Percentiles rank a stretch among this genome's conserved stretches.
Conservation (phyloP, 2,888 invertebrate genomes). For the Didymodactylos carnosus region DNA sequence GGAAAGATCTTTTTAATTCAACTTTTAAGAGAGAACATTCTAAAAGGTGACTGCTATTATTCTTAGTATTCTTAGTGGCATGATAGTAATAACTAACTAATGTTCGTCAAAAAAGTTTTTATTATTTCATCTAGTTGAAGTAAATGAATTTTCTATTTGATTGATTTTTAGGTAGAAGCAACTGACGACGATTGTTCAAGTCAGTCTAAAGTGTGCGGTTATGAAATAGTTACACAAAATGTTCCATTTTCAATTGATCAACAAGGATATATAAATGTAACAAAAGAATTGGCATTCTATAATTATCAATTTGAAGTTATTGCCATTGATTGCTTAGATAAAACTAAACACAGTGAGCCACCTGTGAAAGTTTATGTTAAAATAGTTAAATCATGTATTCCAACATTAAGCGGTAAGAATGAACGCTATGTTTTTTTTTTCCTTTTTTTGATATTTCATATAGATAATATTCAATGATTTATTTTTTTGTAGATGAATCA, state of each 20-base stretch:
- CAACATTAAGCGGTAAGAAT: not conserved
- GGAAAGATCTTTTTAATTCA: too few species aligned
- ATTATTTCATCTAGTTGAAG: too few species aligned
- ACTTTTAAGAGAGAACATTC: too few species aligned
- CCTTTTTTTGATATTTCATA: too few species aligned
- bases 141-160: too few species aligned
- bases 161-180: not conserved
- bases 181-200: not conserved
- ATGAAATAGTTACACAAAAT: not conserved
- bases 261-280: not conserved
- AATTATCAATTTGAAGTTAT: not conserved
- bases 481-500: not conserved
- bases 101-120: too few species aligned
- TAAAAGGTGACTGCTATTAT: too few species aligned
- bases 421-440: not conserved
- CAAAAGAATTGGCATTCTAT: not conserved
- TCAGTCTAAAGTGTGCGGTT: not conserved
- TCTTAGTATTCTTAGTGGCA: too few species aligned
- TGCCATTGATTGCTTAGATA: not conserved
- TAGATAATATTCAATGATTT: too few species aligned
- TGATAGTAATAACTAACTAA: too few species aligned
- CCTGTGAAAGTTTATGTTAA: not conserved
- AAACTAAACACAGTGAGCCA: not conserved
- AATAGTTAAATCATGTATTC: not conserved
- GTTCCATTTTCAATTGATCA: not conserved